Conservation (phyloP, 2,888 invertebrate genomes). For the Brenthis ino region DNA sequence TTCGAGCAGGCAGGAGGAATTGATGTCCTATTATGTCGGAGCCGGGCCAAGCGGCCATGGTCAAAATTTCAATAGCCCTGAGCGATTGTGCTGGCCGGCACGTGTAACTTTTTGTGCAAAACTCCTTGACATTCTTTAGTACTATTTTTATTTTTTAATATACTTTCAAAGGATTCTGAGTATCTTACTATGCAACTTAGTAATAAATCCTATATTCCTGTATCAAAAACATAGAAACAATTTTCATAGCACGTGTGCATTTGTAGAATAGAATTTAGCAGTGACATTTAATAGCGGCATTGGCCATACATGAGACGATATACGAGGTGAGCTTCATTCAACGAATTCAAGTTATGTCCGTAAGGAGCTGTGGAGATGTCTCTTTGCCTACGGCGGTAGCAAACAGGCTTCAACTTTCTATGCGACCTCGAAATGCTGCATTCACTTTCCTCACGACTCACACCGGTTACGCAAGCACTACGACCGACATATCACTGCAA, state of each 20-base stretch:
- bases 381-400: slow-evolving; percentile 48
- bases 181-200: slow-evolving; percentile 73
- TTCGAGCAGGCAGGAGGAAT: slow-evolving; percentile 59
- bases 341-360: slow-evolving; percentile 40
- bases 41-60: slow-evolving; percentile 62
- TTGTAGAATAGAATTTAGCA: slow-evolving; percentile 38
- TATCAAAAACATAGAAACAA: too few species aligned
- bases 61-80: slow-evolving; percentile 77
- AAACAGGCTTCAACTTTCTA: slow-evolving; percentile 76
- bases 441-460: slow-evolving; percentile 79
- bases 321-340: slow-evolving; percentile 20
- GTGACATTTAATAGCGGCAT: not conserved
- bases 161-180: slow-evolving; percentile 55
- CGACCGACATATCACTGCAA: slow-evolving; percentile 71
- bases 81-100: slow-evolving; percentile 72
- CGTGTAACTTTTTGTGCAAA: slow-evolving; percentile 80
- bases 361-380: slow-evolving; percentile 48
- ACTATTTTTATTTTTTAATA: slow-evolving; percentile 48
- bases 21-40: slow-evolving; percentile 73
- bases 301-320: slow-evolving; percentile 7
- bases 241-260: too few species aligned
- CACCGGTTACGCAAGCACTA: slow-evolving; percentile 78
- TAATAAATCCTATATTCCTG: too few species aligned
- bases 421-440: slow-evolving; percentile 80
- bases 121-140: slow-evolving; percentile 72